Conservation (phyloP, 1,140 invertebrate genomes). For the Drosophila pseudoananassae region DNA sequence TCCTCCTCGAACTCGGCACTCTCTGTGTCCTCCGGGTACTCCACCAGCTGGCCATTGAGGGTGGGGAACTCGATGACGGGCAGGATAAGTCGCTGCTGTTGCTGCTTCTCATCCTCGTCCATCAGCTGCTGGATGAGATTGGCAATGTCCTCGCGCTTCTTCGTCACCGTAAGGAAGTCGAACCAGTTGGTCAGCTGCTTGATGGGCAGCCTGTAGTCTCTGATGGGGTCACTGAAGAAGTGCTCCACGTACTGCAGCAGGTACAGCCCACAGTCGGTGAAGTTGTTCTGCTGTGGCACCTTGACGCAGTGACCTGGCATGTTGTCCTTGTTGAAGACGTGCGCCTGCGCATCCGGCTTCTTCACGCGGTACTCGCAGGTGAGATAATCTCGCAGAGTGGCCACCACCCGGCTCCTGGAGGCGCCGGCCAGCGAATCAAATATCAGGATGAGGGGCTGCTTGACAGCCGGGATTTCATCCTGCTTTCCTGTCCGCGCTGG, state of each 20-base stretch:
- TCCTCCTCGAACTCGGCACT: constrained; percentile 83
- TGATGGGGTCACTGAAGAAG: constrained; percentile 94
- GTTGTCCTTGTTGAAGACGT: constrained; percentile 90
- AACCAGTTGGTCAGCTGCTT: constrained; percentile 91
- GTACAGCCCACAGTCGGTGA: constrained; percentile 98
- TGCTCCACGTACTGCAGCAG: constrained; percentile 97
- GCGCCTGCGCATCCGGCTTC: constrained; percentile 84
- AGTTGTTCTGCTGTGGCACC: constrained; percentile 98
- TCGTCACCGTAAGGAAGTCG: constrained; percentile 90
- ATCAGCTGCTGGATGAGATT: constrained; percentile 89
- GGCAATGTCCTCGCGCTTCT: constrained; percentile 92
- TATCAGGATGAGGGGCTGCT: constrained; percentile 94
- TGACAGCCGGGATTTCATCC: constrained; percentile 66
- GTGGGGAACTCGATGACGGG: constrained; percentile 88
- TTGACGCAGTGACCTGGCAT: constrained; percentile 93
- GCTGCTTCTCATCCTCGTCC: constrained; percentile 86
- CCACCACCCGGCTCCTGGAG: constrained; percentile 91
- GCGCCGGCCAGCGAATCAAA: constrained; percentile 96
- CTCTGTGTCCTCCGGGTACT: constrained; percentile 72
- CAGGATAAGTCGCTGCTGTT: constrained; percentile 85
- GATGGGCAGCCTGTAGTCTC: constrained; percentile 90
- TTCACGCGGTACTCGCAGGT: constrained; percentile 95
- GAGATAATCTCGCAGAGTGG: constrained; percentile 94
- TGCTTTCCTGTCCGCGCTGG: constrained; percentile 26
- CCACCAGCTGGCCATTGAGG: constrained; percentile 85